Conservation (phyloP, 2,113 vertebrate species). For the Dipodomys ordii region DNA sequence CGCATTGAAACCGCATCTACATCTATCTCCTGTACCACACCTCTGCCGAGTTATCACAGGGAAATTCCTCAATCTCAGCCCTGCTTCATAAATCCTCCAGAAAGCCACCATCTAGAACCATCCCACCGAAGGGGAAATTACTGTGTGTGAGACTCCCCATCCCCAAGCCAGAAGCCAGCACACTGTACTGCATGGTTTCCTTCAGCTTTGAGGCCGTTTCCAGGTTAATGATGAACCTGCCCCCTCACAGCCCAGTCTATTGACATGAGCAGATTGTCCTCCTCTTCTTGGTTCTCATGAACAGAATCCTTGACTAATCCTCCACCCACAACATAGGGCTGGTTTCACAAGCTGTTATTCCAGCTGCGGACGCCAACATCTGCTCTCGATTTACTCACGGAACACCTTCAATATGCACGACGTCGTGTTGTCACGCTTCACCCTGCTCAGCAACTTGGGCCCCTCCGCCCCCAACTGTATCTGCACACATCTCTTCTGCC, state of each 20-base stretch:
- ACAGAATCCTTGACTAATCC: conserved; percentile 69
- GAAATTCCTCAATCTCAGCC: neutral
- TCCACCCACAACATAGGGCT: conserved; percentile 19
- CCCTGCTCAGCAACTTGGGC: neutral
- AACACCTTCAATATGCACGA: neutral
- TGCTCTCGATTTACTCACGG: conserved; percentile 18
- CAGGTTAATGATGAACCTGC: neutral
- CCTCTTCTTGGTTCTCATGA: conserved; percentile 57
- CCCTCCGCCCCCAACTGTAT: neutral
- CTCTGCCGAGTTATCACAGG: neutral
- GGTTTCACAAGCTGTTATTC: conserved; percentile 60
- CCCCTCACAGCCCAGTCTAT: neutral
- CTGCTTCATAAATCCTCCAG: neutral
- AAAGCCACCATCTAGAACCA: neutral
- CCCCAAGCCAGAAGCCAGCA: neutral
- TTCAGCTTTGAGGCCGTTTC: neutral
- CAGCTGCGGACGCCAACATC: conserved; percentile 65
- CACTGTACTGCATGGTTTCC: neutral
- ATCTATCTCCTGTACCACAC: neutral
- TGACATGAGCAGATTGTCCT: conserved; percentile 7
- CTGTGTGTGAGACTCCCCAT: neutral
- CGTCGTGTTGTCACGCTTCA: neutral
- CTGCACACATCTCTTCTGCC: neutral
- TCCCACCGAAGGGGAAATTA: fast-evolving
- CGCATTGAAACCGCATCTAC: neutral